Conservation (phyloP, 2,113 vertebrate genomes). For the Sebastes schlegelii region DNA sequence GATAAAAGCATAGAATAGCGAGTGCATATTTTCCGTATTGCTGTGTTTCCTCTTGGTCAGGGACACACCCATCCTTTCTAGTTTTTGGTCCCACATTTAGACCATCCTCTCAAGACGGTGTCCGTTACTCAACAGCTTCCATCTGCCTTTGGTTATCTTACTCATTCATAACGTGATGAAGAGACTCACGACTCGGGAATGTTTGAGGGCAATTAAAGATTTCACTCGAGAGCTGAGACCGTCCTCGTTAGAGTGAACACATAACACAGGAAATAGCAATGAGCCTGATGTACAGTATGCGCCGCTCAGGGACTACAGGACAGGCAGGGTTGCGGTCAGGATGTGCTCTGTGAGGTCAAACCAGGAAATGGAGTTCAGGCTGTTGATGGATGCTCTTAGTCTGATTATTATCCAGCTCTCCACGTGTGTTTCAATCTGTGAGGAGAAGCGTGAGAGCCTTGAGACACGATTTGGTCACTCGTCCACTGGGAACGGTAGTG, state of each 20-base stretch:
- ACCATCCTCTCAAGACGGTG: constrained; percentile 24
- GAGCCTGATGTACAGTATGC: background rate
- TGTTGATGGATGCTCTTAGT: constrained; percentile 31
- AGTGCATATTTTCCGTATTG: constrained; percentile 62
- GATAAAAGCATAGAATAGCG: constrained; percentile 17
- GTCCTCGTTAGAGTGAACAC: background rate
- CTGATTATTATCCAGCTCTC: constrained; percentile 44
- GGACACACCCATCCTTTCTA: constrained; percentile 52
- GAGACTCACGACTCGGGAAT: constrained; percentile 46
- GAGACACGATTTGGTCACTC: constrained; percentile 59
- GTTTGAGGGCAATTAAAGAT: constrained; percentile 34
- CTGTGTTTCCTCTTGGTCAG: constrained; percentile 58
- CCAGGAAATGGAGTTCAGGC: constrained; percentile 37
- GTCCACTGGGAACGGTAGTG: constrained; percentile 52
- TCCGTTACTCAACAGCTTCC: constrained; percentile 40
- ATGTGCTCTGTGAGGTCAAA: constrained; percentile 39
- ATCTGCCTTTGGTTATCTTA: constrained; percentile 68
- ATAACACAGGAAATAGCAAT: constrained; percentile 37
- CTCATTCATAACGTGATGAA: constrained; percentile 48
- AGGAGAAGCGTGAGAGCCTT: constrained; percentile 26
- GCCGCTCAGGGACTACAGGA: constrained; percentile 5
- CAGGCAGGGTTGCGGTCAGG: constrained; percentile 30
- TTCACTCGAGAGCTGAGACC: constrained; percentile 11
- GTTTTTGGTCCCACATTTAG: constrained; percentile 64
- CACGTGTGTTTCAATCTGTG: constrained; percentile 25